Evolutionary conservation across 2,888 invertebrate species (phyloP).

Genomic region (Tyria jacobaeae): DNA sequence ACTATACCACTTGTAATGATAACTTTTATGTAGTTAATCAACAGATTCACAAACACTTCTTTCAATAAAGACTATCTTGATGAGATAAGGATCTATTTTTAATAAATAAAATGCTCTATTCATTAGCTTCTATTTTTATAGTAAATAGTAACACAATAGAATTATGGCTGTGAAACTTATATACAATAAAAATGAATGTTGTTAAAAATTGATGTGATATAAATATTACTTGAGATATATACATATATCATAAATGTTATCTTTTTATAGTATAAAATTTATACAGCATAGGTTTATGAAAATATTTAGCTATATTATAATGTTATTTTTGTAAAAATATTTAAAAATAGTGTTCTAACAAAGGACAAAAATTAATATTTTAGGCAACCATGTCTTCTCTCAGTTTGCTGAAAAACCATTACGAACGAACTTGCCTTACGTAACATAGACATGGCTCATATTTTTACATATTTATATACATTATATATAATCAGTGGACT

Average conservation of each 20-base stretch:
- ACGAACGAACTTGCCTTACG: not conserved
- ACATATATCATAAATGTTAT: constrained; percentile 2
- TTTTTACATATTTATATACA: not conserved
- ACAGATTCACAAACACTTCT: not conserved
- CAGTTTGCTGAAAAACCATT: not conserved
- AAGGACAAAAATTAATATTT: too few relatives aligned
- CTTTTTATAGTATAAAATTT: not conserved
- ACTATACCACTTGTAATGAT: not conserved
- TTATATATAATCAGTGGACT: not conserved
- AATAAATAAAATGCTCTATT: not conserved
- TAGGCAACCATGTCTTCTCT: too few relatives aligned
- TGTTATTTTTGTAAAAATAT: too few relatives aligned
- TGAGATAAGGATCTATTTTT: constrained; percentile 3
- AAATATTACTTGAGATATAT: not conserved
- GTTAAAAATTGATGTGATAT: not conserved
- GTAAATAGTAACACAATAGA: too few relatives aligned
- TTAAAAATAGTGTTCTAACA: too few relatives aligned
- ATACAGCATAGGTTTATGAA: not conserved
- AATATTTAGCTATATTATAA: not conserved
- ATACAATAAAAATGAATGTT: not conserved
- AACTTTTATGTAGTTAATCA: constrained; percentile 1
- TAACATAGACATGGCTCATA: not conserved
- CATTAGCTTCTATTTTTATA: not conserved
- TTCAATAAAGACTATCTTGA: constrained; percentile 10
- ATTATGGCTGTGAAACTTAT: constrained; percentile 4